Conservation (phyloP, 2,113 vertebrate genomes). For the Poeciliopsis retropinna region DNA sequence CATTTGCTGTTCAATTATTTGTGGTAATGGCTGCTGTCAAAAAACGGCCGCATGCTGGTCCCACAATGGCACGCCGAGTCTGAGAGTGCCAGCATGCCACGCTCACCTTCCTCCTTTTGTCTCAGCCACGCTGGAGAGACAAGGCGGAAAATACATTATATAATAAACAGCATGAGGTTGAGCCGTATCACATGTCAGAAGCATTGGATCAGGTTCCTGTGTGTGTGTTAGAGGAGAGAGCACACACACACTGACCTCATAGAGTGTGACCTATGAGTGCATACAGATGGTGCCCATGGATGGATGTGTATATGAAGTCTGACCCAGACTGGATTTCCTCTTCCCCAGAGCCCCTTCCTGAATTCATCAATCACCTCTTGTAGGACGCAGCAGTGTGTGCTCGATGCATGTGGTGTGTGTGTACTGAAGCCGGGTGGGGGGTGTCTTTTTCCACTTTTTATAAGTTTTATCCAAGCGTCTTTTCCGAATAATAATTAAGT, state of each 20-base stretch:
- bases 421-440: not conserved
- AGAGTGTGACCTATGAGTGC: slow-evolving; percentile 53
- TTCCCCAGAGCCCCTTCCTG: slow-evolving; percentile 72
- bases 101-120: slow-evolving; percentile 5
- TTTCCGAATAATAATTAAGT: too few relatives aligned
- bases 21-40: slow-evolving; percentile 78
- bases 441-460: not conserved
- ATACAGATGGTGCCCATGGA: slow-evolving; percentile 69
- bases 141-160: slow-evolving; percentile 44
- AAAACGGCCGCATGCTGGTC: slow-evolving; percentile 58
- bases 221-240: not conserved
- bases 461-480: not conserved
- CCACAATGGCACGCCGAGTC: slow-evolving; percentile 41
- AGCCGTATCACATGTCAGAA: slow-evolving; percentile 40
- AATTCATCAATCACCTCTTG: slow-evolving; percentile 73
- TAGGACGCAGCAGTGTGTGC: slow-evolving; percentile 29
- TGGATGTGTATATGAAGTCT: slow-evolving; percentile 59
- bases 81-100: slow-evolving; percentile 29
- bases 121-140: not conserved
- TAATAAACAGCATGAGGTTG: slow-evolving; percentile 40
- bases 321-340: slow-evolving; percentile 79
- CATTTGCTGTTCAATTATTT: slow-evolving; percentile 82
- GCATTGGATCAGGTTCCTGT: slow-evolving; percentile 20
- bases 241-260: slow-evolving; percentile 7
- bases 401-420: slow-evolving; percentile 5